Base-by-base conservation (phyloP, 2,113 vertebrate species). In the Panthera tigris region DNA sequence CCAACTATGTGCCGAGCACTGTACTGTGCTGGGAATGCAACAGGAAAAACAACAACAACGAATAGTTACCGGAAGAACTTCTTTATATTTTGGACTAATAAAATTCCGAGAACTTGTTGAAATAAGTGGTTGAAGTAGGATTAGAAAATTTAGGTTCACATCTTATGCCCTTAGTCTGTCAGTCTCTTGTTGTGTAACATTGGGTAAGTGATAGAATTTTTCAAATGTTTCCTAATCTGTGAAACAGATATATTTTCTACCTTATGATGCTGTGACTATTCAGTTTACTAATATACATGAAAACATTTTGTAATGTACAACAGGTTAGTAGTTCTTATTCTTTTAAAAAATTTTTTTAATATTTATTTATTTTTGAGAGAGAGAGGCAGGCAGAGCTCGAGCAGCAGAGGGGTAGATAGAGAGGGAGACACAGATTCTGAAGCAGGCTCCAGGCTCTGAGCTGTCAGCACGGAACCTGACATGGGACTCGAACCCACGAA, bases 41-140 rank as follows among this genome's bases (percentile, higher is more conserved):
- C 23, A 39, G 23, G 63, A 88, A 84, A 89, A 89, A 63, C n/a
- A 86, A 41, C 16, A 45, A 48, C 25, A 88, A 83, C 19, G 63
- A 65, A 73, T 45, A 74, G 76, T 65, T 69, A 61, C 76, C 48
- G n/a, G 57, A 45, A 91, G 95, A 81, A 1, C 15, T 91, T 71
- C 36, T 55, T 85, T 91, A 81, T 87, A 78, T 68, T 63, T 55
- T 61, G 7, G 57, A 36, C 12, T 63, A 80, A 73, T 73, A 84
- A 50, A 96, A 63, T 91, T 96, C 81, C 63, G 57, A 68, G 57
- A 85, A 73, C 65, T 71, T 66, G 18, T 66, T 94, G 88, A 92
- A 89, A 71, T 83, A 96, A 87, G n/a, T 36, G 2, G 5, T 25
- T 69, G 13, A 25, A 82, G 14, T 50, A 61, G 68, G n/a, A 29